These are phyloP conservation scores for Malurus alboscapulatus DNA, from an alignment of 2,113 vertebrate species.

Conservation along the genomic window DNA sequence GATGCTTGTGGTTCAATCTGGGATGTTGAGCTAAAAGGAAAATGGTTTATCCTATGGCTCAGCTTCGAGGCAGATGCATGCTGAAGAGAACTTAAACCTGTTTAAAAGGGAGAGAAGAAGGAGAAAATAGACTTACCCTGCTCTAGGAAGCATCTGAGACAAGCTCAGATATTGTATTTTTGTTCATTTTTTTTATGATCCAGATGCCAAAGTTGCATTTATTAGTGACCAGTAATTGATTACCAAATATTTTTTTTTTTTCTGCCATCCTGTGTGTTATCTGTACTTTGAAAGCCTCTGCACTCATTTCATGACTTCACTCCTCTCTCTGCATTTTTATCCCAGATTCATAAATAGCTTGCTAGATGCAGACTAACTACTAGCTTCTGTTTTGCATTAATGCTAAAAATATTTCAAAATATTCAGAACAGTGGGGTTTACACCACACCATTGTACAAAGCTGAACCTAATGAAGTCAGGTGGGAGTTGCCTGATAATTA, in stretches of 20 bases:
- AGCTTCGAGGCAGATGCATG: constrained; percentile 45
- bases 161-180: neutral
- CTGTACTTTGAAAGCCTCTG: neutral
- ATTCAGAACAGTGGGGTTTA: neutral
- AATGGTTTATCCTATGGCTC: constrained; percentile 44
- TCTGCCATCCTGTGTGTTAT: neutral
- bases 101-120: neutral
- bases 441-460: neutral
- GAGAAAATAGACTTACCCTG: neutral
- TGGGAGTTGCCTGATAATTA: neutral
- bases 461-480: neutral
- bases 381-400: neutral
- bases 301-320: neutral
- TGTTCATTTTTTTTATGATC: neutral
- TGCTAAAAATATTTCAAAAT: neutral
- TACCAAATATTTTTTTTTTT: neutral
- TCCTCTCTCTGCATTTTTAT: neutral
- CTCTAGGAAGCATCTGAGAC: constrained; percentile 8
- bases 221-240: neutral
- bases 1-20: neutral
- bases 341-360: neutral
- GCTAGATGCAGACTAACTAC: neutral
- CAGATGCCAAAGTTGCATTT: neutral
- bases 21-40: constrained; percentile 49
- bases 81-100: neutral